A percentile compares a stretch with the other conserved stretches of the same genome.
These are phyloP conservation scores for Tauraco erythrolophus DNA, from an alignment of 2,113 vertebrate species.

Conservation along the genomic window DNA sequence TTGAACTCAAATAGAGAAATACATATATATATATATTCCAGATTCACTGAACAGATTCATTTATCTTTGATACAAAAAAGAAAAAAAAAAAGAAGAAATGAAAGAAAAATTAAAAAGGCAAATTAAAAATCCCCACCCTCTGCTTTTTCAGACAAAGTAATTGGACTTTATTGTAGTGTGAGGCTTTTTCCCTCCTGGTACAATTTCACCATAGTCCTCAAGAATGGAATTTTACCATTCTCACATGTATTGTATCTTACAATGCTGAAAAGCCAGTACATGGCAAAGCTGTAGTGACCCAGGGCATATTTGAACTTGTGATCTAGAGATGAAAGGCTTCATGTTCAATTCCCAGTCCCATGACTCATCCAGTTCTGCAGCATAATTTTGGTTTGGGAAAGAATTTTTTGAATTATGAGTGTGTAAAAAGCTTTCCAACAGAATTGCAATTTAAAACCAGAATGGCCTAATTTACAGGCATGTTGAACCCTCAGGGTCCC, in stretches of 20 bases:
- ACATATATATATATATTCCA: background rate
- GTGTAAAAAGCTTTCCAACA: background rate
- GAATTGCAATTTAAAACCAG: constrained; percentile 5
- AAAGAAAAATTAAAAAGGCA: background rate
- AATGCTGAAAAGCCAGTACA: background rate
- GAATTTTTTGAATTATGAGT: constrained; percentile 19
- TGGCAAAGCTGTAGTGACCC: constrained; percentile 19
- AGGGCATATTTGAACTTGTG: constrained; percentile 44
- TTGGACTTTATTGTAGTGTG: background rate
- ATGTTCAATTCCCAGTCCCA: constrained; percentile 27
- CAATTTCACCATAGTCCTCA: background rate
- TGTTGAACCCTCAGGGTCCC: background rate
- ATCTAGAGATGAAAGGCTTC: constrained; percentile 49
- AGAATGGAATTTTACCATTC: background rate
- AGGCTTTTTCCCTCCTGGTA: background rate
- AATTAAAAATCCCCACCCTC: accelerated
- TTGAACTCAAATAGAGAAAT: background rate
- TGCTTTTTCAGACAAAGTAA: background rate
- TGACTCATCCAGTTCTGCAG: constrained; percentile 40
- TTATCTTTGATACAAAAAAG: background rate
- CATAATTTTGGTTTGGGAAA: constrained; percentile 55
- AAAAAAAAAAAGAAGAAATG: too few species aligned
- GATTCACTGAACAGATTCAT: background rate
- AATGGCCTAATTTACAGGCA: constrained; percentile 14
- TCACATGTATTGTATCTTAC: background rate